A percentile compares a stretch with the other conserved stretches of the same genome.
These are phyloP conservation scores for Scaptodrosophila lebanonensis DNA, from an alignment of 1,140 invertebrate genomes.

Conservation along the genomic window DNA sequence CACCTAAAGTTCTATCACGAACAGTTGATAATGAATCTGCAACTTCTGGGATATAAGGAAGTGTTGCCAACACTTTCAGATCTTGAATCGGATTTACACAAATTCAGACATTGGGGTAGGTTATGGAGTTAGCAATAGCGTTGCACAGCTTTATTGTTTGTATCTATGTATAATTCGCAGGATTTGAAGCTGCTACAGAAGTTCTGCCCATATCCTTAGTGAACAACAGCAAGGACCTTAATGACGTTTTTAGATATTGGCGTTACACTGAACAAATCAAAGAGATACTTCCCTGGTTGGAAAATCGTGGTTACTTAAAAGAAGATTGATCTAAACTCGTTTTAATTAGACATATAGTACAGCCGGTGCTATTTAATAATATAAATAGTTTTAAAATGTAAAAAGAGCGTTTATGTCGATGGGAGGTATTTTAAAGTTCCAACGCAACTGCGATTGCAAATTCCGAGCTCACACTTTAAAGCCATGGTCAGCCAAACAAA, in stretches of 20 bases:
- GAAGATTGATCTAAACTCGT: constrained; percentile 16
- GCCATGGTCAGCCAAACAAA: too few relatives aligned
- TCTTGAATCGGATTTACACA: constrained; percentile 48
- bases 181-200: constrained; percentile 39
- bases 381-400: constrained; percentile 59
- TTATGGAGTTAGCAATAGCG: too few relatives aligned
- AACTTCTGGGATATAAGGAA: constrained; percentile 26
- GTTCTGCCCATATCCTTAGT: constrained; percentile 39
- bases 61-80: constrained; percentile 53
- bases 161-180: constrained; percentile 10
- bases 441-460: background rate
- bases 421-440: background rate
- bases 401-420: constrained; percentile 57
- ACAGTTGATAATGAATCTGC: constrained; percentile 29
- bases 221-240: constrained; percentile 8
- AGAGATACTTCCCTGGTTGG: constrained; percentile 52
- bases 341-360: constrained; percentile 3
- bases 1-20: constrained; percentile 39
- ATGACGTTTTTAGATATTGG: constrained; percentile 33
- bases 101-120: constrained; percentile 47
- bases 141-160: too few relatives aligned
- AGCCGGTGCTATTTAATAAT: constrained; percentile 19
- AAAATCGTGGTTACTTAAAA: constrained; percentile 57
- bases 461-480: background rate
- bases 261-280: constrained; percentile 29